Base-by-base conservation (phyloP, 1,140 invertebrate species). In the Drosophila pseudoananassae region DNA sequence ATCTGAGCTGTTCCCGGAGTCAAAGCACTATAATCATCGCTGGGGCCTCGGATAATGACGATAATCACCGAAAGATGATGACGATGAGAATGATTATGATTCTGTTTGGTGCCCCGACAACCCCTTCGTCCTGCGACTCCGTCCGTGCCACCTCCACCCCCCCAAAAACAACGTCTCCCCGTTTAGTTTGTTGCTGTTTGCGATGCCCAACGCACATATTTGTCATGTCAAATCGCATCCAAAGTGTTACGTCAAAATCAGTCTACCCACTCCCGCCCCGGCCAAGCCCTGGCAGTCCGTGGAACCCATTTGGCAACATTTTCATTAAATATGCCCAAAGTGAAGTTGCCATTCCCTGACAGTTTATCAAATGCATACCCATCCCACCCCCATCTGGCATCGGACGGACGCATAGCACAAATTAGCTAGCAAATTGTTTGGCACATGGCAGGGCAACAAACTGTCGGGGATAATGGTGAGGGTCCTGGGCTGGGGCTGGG, bases 181-280 rank as follows among this genome's bases (percentile, higher is more conserved):
- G 27, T 14, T 25, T 33, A 38, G 76, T 46, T 61, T 38, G 52
- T 68, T 74, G 54, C 64, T 63, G 61, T 77, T 59, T 83, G 79
- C 76, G 51, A 31, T 82, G 71, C 82, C 73, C 82, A 82, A 79
- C 88, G 80, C 79, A 79, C 78, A 88, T 88, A 87, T 88, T 90
- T 90, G 82, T 90, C 87, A 89, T 90, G 82, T 90, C 87, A 85
- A 90, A 90, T 82, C 87, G 78, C 76, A 90, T 90, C 87, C 75
- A 85, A 90, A 90, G 81, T 90, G 78, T 90, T 85, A 82, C 81
- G 81, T 82, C 75, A 78, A 82, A 87, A 82, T 85, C 81, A 82
- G 66, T 68, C 77, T 38, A 40, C 25, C 43, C 56, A 23, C 43
- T 14, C 29, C 50, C 10, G 8, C n/a, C 12, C 25, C 57, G 17